Evolutionary conservation across 2,113 vertebrate genomes (phyloP).

Genomic region (Pogona vitticeps): DNA sequence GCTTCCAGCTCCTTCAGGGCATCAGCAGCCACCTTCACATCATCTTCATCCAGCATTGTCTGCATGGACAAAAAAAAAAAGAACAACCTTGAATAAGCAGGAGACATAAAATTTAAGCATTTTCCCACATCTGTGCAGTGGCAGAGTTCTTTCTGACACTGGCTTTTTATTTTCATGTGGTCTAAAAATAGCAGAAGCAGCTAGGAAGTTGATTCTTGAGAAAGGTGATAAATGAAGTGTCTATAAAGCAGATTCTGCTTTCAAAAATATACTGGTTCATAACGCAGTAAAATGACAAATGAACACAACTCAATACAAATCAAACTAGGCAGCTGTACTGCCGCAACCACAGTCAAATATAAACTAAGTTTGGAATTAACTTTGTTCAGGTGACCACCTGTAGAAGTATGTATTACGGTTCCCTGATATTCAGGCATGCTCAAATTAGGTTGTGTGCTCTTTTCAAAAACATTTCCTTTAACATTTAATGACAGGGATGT

Average conservation of each 20-base stretch:
- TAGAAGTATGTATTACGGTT: not conserved
- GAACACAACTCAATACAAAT: not conserved
- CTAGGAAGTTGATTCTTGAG: not conserved
- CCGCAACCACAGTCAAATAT: not conserved
- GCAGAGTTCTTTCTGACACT: not conserved
- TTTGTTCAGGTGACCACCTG: not conserved
- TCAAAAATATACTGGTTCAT: not conserved
- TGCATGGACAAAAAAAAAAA: slow-evolving; percentile 49
- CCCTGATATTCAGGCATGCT: not conserved
- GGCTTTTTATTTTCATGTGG: not conserved
- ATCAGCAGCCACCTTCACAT: slow-evolving; percentile 94
- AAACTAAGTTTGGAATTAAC: not conserved
- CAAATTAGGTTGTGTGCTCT: not conserved
- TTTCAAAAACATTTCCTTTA: not conserved
- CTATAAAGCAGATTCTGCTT: not conserved
- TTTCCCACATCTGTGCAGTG: not conserved
- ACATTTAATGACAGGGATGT: not conserved
- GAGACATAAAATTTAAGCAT: not conserved
- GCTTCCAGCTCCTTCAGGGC: slow-evolving; percentile 95
- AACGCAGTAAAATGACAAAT: not conserved
- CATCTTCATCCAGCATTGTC: slow-evolving; percentile 91
- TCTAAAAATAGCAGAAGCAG: not conserved
- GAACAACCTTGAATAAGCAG: not conserved
- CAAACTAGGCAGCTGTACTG: not conserved
- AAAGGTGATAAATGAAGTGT: not conserved